Base-by-base conservation (phyloP, 1,140 invertebrate genomes). In the Meloidogyne floridensis region DNA sequence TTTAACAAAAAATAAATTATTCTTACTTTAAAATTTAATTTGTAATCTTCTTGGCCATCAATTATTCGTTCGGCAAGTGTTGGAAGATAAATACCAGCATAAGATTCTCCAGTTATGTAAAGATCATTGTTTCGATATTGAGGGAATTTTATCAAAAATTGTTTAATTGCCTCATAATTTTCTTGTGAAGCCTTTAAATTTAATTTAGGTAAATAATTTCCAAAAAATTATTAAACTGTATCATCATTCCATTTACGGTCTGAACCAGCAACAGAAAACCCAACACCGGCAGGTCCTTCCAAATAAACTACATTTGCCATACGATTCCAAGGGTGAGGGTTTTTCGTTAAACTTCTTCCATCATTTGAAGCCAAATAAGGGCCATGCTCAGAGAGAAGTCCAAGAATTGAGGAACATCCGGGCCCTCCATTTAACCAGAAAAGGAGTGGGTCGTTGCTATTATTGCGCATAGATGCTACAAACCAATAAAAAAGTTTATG, bases 201-300 rank as follows among this genome's bases (percentile, higher is more conserved):
- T 56, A 69, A 47, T 75, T 47, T 8, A 32, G 8, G 42, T 59
- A 20, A 32, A 76, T 15, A 51, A 11, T 42, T 13, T 13, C n/a
- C 3, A 56, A 11, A 47, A 32, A 84, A 11, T 20, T 6, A 20
- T 6, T 18, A 32, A 13, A 32, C 77, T 7, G n/a, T 51, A 51
- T 75, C 32, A 70, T 79, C 77, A 72, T 10, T 72, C 77, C 56
- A 79, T 47, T 20, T 72, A 13, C 65, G 47, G 10, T 65, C 59
- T 15, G 11, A 71, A 11, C 54, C 43, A 15, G 91, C 87, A 84
- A 92, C 93, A 1, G 92, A 93, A 83, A 90, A 93, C 5, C 92
- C 92, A 76, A 93, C 92, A 81, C 92, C 85, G 10, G 85, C 85
- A n/a, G 92, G 92, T 9, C 92, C 90, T 85, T 93, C 92, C 56